Base-by-base conservation (phyloP, 2,113 vertebrate genomes). In the Eulemur macaco region DNA sequence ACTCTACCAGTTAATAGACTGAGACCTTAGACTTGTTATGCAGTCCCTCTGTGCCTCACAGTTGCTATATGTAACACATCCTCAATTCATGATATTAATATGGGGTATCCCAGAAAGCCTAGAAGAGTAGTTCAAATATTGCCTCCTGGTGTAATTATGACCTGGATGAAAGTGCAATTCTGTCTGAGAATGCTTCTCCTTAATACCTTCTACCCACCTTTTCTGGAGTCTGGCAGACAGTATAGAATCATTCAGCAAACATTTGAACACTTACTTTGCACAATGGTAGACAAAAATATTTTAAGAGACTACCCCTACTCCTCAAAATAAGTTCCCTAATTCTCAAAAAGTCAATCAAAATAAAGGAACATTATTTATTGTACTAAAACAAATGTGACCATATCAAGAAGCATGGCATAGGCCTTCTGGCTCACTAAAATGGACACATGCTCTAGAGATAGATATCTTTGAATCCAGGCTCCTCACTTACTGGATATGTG, bases 291-390 rank as follows among this genome's bases (percentile, higher is more conserved):
- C 63, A 84, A 90, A 89, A 66, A 14, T 42, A 56, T 83, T 73
- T n/a, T 54, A 63, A 82, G 42, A 92, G 60, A 37, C 10, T 86
- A 29, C 18, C 21, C 6, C 20, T 9, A 54, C 5, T 45, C n/a
- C 23, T 31, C n/a, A 86, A 47, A 85, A 9, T 71, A 37, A 76
- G 29, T 39, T 85, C n/a, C 27, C 20, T 47, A 86, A 45, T 95
- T 92, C 54, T 90, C 85, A 87, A 94, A 90, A 80, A 81, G 8
- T 76, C 60, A 83, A 8, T 80, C 56, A 86, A 56, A 94, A 68
- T 39, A 83, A 89, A n/a, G 84, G 45, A 94, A 86, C 0, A 54
- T 13, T 81, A 42, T 20, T 76, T 69, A 47, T 88, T 42, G 8
- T 50, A 47, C 25, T 74, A 63, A 93, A 82, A 76, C 13, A 69